phyloP scores from a whole-genome alignment of 2,888 invertebrate species.

The Schrankia costaestrigalis region DNA sequence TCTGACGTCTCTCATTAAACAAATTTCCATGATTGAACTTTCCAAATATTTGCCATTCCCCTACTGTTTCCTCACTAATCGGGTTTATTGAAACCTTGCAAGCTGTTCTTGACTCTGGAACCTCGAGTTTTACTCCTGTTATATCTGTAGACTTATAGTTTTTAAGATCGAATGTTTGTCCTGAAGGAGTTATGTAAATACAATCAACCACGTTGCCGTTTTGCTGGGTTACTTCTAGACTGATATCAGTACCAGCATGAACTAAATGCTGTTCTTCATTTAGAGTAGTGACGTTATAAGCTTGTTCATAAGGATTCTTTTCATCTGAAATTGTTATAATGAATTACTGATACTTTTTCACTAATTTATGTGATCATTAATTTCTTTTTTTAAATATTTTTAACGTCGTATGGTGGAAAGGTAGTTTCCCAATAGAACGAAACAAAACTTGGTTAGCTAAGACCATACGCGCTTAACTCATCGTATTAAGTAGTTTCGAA shows the following conservation, averaged over 20 bases:
- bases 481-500: too few species aligned
- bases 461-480: too few species aligned
- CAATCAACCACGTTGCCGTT: conserved; percentile 33
- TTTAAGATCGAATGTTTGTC: conserved; percentile 17
- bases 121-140: conserved; percentile 27
- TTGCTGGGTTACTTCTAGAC: conserved; percentile 17
- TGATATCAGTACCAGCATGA: conserved; percentile 25
- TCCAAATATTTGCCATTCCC: conserved; percentile 42
- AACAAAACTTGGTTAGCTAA: too few species aligned
- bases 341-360: too few species aligned
- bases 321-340: conserved; percentile 4
- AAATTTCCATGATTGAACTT: conserved; percentile 38
- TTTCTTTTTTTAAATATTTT: background rate
- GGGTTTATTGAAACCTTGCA: conserved; percentile 29
- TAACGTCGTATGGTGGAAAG: too few species aligned
- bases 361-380: background rate
- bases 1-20: conserved; percentile 33
- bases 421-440: too few species aligned
- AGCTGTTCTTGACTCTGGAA: conserved; percentile 5
- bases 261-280: conserved; percentile 22
- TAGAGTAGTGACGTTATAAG: conserved; percentile 37
- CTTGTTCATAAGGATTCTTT: conserved; percentile 14
- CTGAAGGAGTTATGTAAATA: conserved; percentile 28
- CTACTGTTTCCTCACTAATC: conserved; percentile 32
- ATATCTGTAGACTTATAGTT: conserved; percentile 1